Conservation (phyloP, 2,113 vertebrate species). For the Ictalurus punctatus region DNA sequence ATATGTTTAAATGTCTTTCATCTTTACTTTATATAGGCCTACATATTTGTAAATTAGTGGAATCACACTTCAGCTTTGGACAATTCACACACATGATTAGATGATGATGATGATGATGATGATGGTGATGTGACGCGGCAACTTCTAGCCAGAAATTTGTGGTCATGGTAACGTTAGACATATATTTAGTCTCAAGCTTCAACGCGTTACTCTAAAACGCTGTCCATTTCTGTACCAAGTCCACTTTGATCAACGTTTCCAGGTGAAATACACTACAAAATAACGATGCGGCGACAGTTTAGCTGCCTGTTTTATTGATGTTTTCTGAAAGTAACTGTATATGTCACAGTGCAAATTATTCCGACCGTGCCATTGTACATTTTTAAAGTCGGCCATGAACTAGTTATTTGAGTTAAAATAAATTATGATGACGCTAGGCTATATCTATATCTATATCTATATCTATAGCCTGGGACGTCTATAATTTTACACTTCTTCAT, state of each 20-base stretch:
- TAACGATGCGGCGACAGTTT: background rate
- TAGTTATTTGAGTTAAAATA: background rate
- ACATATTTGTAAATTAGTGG: background rate
- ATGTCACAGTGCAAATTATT: background rate
- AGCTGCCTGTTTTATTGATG: too few species aligned
- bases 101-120: background rate
- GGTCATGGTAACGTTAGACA: background rate
- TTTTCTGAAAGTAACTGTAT: background rate
- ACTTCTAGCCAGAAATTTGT: background rate
- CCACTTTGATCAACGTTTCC: background rate
- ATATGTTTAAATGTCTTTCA: background rate
- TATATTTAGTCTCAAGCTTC: background rate
- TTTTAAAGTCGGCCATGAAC: background rate
- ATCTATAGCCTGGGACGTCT: too few species aligned
- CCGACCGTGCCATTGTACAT: background rate
- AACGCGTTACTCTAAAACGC: too few species aligned
- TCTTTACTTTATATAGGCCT: background rate
- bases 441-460: too few species aligned
- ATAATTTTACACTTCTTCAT: background rate
- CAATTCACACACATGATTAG: background rate
- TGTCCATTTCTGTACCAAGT: background rate
- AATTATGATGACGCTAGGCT: background rate
- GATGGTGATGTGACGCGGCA: background rate
- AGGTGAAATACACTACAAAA: too few species aligned
- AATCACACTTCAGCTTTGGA: background rate